These are phyloP conservation scores for Caprella mutica DNA, from an alignment of 2,888 invertebrate genomes.

Conservation along the genomic window DNA sequence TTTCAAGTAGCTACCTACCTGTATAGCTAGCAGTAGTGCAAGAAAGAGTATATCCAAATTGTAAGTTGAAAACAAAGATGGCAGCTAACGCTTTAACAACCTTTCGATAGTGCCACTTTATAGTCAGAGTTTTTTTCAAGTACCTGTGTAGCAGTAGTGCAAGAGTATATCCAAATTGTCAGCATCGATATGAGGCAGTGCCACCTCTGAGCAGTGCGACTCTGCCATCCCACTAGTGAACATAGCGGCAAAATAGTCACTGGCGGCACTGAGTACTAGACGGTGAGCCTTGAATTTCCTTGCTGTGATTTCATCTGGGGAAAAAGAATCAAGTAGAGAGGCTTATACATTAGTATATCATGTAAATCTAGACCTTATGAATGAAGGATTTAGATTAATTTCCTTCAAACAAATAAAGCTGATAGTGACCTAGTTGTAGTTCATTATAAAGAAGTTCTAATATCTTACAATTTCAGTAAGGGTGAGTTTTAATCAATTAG, in stretches of 20 bases:
- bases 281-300: conserved; percentile 66
- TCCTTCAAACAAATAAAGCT: background rate
- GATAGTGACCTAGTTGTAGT: too few relatives aligned
- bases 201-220: conserved; percentile 68
- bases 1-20: too few relatives aligned
- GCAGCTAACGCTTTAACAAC: too few relatives aligned
- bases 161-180: conserved; percentile 74
- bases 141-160: conserved; percentile 86
- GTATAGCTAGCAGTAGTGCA: too few relatives aligned
- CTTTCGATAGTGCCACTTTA: too few relatives aligned
- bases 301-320: conserved; percentile 11
- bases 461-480: too few relatives aligned
- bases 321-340: background rate
- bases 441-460: too few relatives aligned
- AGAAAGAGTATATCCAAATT: too few relatives aligned
- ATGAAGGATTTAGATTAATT: background rate
- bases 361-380: background rate
- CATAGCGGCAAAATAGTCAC: conserved; percentile 92
- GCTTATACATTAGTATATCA: too few relatives aligned
- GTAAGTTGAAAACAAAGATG: too few relatives aligned
- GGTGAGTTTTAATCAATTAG: too few relatives aligned
- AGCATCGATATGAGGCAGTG: conserved; percentile 69
- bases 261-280: conserved; percentile 76
- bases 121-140: too few relatives aligned
- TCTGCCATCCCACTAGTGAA: conserved; percentile 79